Evolutionary conservation across 2,888 invertebrate species (phyloP), one percentile per base, ranked within the genome.

Genomic region (Sphaerophoria taeniata): DNA sequence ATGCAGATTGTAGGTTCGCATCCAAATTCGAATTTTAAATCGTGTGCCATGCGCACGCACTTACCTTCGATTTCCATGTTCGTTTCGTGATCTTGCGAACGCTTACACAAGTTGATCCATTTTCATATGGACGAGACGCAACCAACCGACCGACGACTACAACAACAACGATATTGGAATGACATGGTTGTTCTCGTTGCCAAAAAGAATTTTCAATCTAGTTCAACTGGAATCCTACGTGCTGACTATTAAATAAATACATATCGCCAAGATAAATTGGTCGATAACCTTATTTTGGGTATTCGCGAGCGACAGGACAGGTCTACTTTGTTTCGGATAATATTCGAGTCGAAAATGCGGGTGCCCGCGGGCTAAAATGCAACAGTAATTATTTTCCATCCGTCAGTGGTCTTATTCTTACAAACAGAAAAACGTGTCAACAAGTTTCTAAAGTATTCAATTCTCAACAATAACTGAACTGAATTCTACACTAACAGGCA

Each of bases 161-260:
- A 3, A 9, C 39, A 3, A 39, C 39, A 3, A 3, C 39, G 2
- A 9, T 4, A 3, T 7, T 0, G 3, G 33, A 6, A n/a, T 6
- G 36, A 43, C 31, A 16, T 36, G 47, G 49, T 49, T 3, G 63
- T 24, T 24, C 2, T 24, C 24, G 24, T 81, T 85, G 73, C 81
- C 85, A 72, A 36, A 74, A 86, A 77, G 86, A 77, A 82, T 86
- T 86, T 82, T 49, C 82, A 78, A 81, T 81, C 82, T 74, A 60
- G 74, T 82, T 85, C 85, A 60, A 73, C 86, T 86, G 65, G 24
- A 51, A 67, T 67, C 82, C 86, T 86, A 82, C 86, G 86, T 82
- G 86, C 82, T 77, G 82, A 82, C 86, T 86, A 86, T 86, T 86
- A 86, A 86, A 86, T 86, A 86, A 86, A 86, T 82, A 82, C 74